Evolutionary conservation across 2,888 invertebrate genomes (phyloP), one percentile per base, ranked within the genome.

Genomic region (Hirtodrosophila duncani): DNA sequence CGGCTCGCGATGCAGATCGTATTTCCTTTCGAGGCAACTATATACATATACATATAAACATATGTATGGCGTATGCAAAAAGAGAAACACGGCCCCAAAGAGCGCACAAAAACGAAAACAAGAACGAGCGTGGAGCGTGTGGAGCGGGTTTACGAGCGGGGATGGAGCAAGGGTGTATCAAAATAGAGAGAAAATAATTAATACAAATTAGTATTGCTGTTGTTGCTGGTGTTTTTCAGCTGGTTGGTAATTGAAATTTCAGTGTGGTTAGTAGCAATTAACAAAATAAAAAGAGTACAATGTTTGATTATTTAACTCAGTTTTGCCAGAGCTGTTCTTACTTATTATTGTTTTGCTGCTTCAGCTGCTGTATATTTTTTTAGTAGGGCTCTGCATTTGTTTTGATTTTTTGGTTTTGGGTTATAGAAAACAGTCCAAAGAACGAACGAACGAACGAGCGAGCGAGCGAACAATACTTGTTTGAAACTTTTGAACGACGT

Each of bases 1-100:
- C 67, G 87, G 87, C 67, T 70, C 72, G 67, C 87, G 85, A 63
- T 86, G 84, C 70, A 86, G 81, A 45, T 86, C 85, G 83, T 85
- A 87, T 80, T 84, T 85, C 81, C 85, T 84, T 62, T 77, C 74
- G 67, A 85, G 78, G 83, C 86, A 86, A 81, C 86, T 86, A 81
- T 61, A 11, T 18, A 26, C 7, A 11, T 18, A 6, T 13, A 18
- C 10, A 8, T 9, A 8, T 21, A 11, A 38, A 34, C 42, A 43
- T 27, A 24, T 10, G 31, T 36, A 20, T 5, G 7, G 21, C 21
- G 41, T n/a, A n/a, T n/a, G n/a, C 23, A 11, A 56, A 52, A 2
- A 33, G 11, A 21, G 14, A 45, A n/a, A n/a, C n/a, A n/a, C n/a
- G n/a, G n/a, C n/a, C n/a, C n/a, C n/a, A n/a, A n/a, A n/a, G 42